Evolutionary conservation across 2,888 invertebrate species (phyloP).

Genomic region (Phymatocera aterrima): DNA sequence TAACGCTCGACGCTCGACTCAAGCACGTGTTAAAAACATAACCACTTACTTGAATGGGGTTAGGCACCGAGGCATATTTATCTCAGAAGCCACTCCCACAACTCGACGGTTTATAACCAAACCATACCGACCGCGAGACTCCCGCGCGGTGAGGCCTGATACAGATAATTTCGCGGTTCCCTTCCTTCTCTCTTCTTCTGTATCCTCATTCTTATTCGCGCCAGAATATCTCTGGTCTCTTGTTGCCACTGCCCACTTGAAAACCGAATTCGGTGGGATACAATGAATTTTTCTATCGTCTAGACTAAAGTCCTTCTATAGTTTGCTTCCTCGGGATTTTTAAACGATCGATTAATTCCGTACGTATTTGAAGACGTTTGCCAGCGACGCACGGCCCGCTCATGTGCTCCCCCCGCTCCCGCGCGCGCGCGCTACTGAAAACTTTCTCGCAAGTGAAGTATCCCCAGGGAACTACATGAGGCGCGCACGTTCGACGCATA

Average conservation of each 20-base stretch:
- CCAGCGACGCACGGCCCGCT: no score
- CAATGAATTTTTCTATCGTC: no score
- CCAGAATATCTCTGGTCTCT: not conserved
- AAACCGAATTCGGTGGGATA: no score
- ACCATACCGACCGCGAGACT: not conserved
- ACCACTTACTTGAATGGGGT: constrained; percentile 69
- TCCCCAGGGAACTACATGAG: not conserved
- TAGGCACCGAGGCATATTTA: constrained; percentile 61
- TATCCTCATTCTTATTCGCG: no score
- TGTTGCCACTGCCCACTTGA: no score
- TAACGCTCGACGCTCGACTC: constrained; percentile 46
- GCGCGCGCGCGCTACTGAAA: not conserved
- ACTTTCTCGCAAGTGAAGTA: not conserved
- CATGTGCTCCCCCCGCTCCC: no score
- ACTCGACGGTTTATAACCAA: constrained; percentile 10
- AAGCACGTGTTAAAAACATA: constrained; percentile 71
- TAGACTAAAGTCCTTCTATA: no score
- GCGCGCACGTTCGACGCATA: not conserved
- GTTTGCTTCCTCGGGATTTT: no score
- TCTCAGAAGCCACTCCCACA: constrained; percentile 57
- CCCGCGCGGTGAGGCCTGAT: not conserved
- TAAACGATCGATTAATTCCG: no score
- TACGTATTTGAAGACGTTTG: no score
- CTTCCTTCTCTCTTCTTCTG: not conserved
- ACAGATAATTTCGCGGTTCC: constrained; percentile 2